phyloP scores from a whole-genome alignment of 2,797 vertebrate species.

The Hapalemur alaotrensis region DNA sequence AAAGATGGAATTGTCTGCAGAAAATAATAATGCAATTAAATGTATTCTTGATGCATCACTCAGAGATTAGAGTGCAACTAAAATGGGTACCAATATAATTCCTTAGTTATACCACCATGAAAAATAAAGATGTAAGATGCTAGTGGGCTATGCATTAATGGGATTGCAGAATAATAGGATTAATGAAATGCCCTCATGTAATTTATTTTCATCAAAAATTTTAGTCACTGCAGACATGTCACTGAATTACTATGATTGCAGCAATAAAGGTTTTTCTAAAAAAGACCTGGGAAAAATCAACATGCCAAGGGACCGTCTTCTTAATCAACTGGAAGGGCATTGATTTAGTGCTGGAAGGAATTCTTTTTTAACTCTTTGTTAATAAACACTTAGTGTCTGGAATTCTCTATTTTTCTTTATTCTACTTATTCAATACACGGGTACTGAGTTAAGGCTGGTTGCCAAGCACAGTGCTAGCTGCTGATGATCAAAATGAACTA shows the following conservation, averaged over 20 bases:
- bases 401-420: background rate
- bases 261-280: background rate
- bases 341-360: background rate
- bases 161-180: background rate
- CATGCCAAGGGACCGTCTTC: background rate
- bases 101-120: background rate
- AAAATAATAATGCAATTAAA: background rate
- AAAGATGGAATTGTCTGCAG: background rate
- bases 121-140: constrained; percentile 21
- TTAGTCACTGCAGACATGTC: background rate
- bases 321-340: background rate
- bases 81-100: constrained; percentile 8
- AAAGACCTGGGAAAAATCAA: background rate
- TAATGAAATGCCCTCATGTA: constrained; percentile 7
- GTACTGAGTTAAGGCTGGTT: background rate
- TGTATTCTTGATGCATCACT: background rate
- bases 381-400: background rate
- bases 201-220: constrained; percentile 36
- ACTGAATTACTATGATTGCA: background rate
- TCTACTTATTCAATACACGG: background rate
- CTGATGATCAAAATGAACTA: background rate
- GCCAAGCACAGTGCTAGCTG: background rate
- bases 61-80: background rate
- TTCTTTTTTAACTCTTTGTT: background rate
- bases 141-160: background rate